phyloP scores from a whole-genome alignment of 2,113 vertebrate genomes.

The Varanus salvator region DNA sequence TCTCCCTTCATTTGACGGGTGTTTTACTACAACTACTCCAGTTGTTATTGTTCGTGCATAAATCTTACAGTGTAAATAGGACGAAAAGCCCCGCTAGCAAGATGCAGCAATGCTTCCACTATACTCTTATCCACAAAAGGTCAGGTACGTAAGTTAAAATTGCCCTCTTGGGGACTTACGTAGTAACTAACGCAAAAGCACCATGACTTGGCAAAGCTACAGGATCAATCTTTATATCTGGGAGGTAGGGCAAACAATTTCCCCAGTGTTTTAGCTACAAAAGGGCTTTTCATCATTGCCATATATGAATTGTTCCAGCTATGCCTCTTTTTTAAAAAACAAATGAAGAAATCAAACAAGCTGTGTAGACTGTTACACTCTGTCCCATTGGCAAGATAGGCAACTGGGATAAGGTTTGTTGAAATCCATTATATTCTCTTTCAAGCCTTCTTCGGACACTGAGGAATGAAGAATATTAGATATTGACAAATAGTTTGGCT shows the following conservation, averaged over 20 bases:
- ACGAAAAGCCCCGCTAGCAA: background rate
- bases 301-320: conserved; percentile 36
- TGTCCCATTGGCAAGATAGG: background rate
- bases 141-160: background rate
- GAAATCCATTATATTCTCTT: conserved; percentile 20
- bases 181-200: conserved; percentile 17
- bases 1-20: background rate
- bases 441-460: background rate
- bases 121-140: background rate
- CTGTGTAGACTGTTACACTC: background rate
- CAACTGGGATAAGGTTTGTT: background rate
- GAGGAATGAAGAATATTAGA: background rate
- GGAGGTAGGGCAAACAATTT: conserved; percentile 18
- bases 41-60: background rate
- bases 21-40: background rate
- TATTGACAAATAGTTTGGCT: background rate
- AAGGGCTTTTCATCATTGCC: conserved; percentile 21
- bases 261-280: conserved; percentile 23
- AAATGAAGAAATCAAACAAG: background rate
- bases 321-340: conserved; percentile 30
- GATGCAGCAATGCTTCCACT: background rate
- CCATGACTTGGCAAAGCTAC: background rate
- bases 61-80: background rate
- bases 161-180: conserved; percentile 6
- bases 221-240: conserved; percentile 5